Conservation (phyloP, 1,140 invertebrate species). For the Philopotamus ludificatus region DNA sequence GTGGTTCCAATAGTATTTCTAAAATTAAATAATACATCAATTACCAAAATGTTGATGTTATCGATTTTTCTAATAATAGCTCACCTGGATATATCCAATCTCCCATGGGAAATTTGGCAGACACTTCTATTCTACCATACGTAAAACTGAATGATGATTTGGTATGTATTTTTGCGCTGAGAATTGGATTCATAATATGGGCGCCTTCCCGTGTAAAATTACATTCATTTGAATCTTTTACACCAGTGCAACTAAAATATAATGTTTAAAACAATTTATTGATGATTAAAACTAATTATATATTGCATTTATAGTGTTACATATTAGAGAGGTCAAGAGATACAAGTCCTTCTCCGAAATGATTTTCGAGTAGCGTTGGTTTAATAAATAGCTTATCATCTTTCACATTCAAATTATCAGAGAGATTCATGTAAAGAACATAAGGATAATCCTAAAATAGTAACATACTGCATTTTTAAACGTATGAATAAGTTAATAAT, state of each 20-base stretch:
- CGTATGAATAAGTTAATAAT: no score
- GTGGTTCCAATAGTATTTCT: constrained; percentile 62
- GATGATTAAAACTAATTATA: neutral
- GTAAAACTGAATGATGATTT: constrained; percentile 65
- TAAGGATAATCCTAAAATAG: constrained; percentile 52
- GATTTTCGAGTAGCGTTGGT: constrained; percentile 60
- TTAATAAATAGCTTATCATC: constrained; percentile 63
- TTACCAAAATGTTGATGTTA: neutral
- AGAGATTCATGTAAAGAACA: constrained; percentile 27
- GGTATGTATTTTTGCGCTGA: constrained; percentile 68
- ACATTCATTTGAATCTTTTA: constrained; percentile 55
- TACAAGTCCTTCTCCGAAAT: constrained; percentile 60
- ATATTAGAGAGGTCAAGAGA: constrained; percentile 6
- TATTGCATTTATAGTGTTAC: neutral
- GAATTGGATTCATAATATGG: constrained; percentile 65
- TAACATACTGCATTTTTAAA: constrained; percentile 5
- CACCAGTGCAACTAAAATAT: constrained; percentile 62
- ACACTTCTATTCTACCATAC: constrained; percentile 73
- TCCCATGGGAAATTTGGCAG: constrained; percentile 72
- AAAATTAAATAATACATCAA: constrained; percentile 8
- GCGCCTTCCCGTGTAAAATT: constrained; percentile 49
- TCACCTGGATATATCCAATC: constrained; percentile 82
- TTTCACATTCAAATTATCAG: constrained; percentile 56
- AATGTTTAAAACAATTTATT: neutral
- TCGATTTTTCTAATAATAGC: no score